Evolutionary conservation across 2,888 invertebrate genomes (phyloP).

Genomic region (Tachina grossa): DNA sequence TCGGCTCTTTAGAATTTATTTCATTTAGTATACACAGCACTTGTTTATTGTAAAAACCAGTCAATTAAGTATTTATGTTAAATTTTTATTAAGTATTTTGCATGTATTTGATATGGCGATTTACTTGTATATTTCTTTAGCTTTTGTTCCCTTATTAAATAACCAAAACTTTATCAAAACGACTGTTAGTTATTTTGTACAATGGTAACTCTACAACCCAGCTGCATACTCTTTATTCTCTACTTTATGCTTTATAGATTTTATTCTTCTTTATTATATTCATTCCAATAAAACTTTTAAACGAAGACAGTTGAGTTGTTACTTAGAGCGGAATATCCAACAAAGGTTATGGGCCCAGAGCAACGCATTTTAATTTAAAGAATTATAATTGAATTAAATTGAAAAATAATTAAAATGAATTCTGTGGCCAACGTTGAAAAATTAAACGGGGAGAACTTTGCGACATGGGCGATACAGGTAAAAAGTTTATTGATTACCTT

Average conservation of each 20-base stretch:
- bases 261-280: not conserved
- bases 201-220: too few relatives aligned
- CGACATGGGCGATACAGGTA: conserved; percentile 49
- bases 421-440: conserved; percentile 44
- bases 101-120: too few relatives aligned
- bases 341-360: conserved; percentile 56
- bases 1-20: too few relatives aligned
- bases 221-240: too few relatives aligned
- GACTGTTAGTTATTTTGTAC: not conserved
- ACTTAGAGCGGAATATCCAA: conserved; percentile 4
- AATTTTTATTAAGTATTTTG: too few relatives aligned
- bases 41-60: too few relatives aligned
- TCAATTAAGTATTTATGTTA: too few relatives aligned
- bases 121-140: too few relatives aligned
- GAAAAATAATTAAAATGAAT: conserved; percentile 30
- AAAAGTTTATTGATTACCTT: conserved; percentile 50
- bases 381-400: not conserved
- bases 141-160: too few relatives aligned
- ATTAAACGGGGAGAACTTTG: conserved; percentile 47
- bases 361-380: conserved; percentile 2
- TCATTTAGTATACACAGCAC: too few relatives aligned
- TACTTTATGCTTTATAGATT: not conserved
- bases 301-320: conserved; percentile 12
- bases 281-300: conserved; percentile 19
- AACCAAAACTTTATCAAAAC: too few relatives aligned